Percentiles rank a stretch among this genome's conserved stretches.
These are phyloP conservation scores for Bellardia pandia DNA, from an alignment of 2,888 invertebrate species.

Conservation along the genomic window DNA sequence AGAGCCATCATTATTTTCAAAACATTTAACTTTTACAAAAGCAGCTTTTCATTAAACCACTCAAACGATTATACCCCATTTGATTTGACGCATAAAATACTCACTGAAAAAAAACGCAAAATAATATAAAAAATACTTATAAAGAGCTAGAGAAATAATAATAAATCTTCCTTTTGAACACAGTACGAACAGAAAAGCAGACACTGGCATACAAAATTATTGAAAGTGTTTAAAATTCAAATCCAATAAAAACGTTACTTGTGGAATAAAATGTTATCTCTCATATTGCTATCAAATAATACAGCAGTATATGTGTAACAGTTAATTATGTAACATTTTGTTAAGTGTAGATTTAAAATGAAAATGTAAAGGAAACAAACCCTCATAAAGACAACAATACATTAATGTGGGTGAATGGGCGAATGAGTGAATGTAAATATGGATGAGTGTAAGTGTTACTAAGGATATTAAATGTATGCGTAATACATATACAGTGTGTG, in stretches of 20 bases:
- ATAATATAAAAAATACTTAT: too few relatives aligned
- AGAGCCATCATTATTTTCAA: conserved; percentile 38
- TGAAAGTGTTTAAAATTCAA: neutral
- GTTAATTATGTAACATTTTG: neutral
- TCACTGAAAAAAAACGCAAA: neutral
- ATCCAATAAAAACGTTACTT: neutral
- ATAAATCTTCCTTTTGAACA: neutral
- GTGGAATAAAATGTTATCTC: neutral
- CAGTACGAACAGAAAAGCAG: neutral
- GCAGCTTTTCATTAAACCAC: conserved; percentile 44
- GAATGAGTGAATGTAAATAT: neutral
- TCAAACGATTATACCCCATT: conserved; percentile 19
- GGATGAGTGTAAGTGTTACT: neutral
- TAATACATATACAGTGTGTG: neutral
- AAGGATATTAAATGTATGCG: conserved; percentile 3
- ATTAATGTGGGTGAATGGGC: neutral
- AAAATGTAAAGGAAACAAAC: neutral
- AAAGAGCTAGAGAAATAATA: neutral
- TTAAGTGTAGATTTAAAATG: conserved; percentile 1
- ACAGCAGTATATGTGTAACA: neutral
- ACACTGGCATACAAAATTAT: neutral
- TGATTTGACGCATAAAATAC: conserved; percentile 7
- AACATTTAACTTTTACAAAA: conserved; percentile 47
- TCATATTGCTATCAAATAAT: neutral
- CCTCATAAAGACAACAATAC: neutral